Evolutionary conservation across 2,888 invertebrate species (phyloP).

Genomic region (Hartigia nigra): DNA sequence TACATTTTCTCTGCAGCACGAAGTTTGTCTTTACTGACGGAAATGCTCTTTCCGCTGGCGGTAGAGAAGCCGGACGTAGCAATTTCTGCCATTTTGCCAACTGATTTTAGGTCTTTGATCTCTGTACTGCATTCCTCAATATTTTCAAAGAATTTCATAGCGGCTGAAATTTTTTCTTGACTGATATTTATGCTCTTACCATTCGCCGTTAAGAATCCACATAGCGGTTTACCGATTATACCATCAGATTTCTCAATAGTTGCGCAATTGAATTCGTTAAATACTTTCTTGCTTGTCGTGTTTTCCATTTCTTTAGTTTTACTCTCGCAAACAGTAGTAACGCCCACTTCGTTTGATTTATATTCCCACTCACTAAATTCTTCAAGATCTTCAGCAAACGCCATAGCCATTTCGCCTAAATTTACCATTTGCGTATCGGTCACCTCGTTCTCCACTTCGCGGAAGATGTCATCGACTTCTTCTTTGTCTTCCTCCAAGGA

Average conservation of each 20-base stretch:
- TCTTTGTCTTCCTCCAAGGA: slow-evolving; percentile 8
- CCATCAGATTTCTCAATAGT: background rate
- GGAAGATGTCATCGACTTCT: slow-evolving; percentile 6
- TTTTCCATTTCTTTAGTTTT: slow-evolving; percentile 3
- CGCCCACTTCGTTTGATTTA: slow-evolving; percentile 12
- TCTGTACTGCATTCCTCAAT: slow-evolving; percentile 7
- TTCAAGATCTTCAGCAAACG: slow-evolving; percentile 11
- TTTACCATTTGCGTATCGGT: slow-evolving; percentile 9
- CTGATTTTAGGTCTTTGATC: background rate
- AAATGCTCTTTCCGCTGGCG: slow-evolving; percentile 33
- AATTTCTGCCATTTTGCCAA: background rate
- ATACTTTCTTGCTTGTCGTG: background rate
- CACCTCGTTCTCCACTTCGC: background rate
- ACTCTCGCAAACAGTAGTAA: background rate
- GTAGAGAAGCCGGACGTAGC: slow-evolving; percentile 33
- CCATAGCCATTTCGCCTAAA: background rate
- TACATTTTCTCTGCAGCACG: slow-evolving; percentile 22
- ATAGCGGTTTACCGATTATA: background rate
- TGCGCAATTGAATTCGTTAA: background rate
- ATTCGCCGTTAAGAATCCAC: slow-evolving; percentile 60
- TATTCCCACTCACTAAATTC: slow-evolving; percentile 22
- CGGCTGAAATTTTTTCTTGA: slow-evolving; percentile 27
- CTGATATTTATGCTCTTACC: slow-evolving; percentile 57
- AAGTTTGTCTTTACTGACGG: slow-evolving; percentile 30
- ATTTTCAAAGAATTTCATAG: slow-evolving; percentile 21